Conservation (phyloP, 1,140 invertebrate species). For the Heliconius hermathena region DNA sequence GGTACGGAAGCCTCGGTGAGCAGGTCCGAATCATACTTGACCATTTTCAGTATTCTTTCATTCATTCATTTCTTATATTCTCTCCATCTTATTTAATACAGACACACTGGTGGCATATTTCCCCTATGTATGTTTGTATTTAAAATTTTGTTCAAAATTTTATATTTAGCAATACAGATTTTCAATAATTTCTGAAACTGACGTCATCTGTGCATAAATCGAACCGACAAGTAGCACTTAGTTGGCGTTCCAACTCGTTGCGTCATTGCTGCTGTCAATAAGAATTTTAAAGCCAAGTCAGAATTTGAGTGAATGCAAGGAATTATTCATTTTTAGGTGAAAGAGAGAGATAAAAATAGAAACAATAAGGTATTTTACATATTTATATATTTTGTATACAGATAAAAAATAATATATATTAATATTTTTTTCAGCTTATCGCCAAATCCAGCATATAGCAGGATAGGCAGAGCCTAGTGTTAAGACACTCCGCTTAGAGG, state of each 20-base stretch:
- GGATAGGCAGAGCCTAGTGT: too few relatives aligned
- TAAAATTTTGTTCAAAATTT: not conserved
- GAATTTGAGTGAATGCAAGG: not conserved
- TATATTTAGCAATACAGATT: not conserved
- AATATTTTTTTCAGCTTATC: not conserved
- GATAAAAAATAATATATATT: too few relatives aligned
- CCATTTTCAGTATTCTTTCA: too few relatives aligned
- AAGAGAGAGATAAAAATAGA: conserved; percentile 59
- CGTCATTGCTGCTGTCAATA: conserved; percentile 37
- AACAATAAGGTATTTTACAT: too few relatives aligned
- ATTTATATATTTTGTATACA: too few relatives aligned
- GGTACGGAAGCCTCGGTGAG: too few relatives aligned
- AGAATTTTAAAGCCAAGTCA: conserved; percentile 25
- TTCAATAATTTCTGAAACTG: conserved; percentile 25
- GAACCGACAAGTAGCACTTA: conserved; percentile 37
- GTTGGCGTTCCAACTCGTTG: conserved; percentile 41
- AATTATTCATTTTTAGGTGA: conserved; percentile 47
- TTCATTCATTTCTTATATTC: too few relatives aligned
- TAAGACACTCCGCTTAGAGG: too few relatives aligned
- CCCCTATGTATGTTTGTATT: not conserved
- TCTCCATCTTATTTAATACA: too few relatives aligned
- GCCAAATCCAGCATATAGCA: too few relatives aligned
- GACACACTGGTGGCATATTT: too few relatives aligned
- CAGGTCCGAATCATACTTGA: too few relatives aligned
- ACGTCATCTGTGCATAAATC: conserved; percentile 36